A percentile compares a stretch with the other conserved stretches of the same genome.
phyloP scores from a whole-genome alignment of 2,888 invertebrate species.

The Dusona sp. region DNA sequence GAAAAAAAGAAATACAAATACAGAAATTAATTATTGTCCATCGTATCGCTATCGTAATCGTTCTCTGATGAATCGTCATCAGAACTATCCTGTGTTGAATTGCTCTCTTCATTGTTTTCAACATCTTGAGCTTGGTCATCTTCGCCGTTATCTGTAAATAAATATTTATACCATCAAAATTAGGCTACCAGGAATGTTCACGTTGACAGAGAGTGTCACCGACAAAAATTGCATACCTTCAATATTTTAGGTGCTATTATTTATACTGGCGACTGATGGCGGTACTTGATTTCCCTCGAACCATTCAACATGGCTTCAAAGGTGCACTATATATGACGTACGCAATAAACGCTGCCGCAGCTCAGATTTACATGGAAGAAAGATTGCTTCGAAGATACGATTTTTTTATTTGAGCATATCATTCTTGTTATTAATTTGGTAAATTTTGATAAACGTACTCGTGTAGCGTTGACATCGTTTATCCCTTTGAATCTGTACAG shows the following conservation, averaged over 20 bases:
- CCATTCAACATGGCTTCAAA: slow-evolving; percentile 61
- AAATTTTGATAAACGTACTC: slow-evolving; percentile 49
- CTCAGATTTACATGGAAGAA: no score
- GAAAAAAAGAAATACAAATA: not conserved
- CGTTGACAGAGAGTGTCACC: slow-evolving; percentile 10
- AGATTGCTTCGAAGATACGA: slow-evolving; percentile 47
- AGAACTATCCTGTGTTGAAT: not conserved
- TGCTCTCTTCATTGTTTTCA: not conserved
- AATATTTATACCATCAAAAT: slow-evolving; percentile 39
- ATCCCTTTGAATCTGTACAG: slow-evolving; percentile 52
- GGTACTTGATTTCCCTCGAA: slow-evolving; percentile 62
- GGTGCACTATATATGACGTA: no score
- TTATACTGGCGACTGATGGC: slow-evolving; percentile 35
- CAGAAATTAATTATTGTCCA: not conserved
- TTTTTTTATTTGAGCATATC: slow-evolving; percentile 35
- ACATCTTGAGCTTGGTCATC: not conserved
- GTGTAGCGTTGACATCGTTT: slow-evolving; percentile 46
- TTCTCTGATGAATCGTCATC: not conserved
- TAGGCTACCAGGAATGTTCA: not conserved
- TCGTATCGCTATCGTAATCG: not conserved
- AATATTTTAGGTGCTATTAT: slow-evolving; percentile 52
- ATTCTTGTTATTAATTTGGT: slow-evolving; percentile 16
- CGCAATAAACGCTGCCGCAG: no score
- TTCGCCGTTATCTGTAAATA: slow-evolving; percentile 43
- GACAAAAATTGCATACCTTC: slow-evolving; percentile 24